Evolutionary conservation across 1,140 invertebrate species (phyloP), one percentile per base, ranked within the genome.

Genomic region (Meloidogyne chitwoodi): DNA sequence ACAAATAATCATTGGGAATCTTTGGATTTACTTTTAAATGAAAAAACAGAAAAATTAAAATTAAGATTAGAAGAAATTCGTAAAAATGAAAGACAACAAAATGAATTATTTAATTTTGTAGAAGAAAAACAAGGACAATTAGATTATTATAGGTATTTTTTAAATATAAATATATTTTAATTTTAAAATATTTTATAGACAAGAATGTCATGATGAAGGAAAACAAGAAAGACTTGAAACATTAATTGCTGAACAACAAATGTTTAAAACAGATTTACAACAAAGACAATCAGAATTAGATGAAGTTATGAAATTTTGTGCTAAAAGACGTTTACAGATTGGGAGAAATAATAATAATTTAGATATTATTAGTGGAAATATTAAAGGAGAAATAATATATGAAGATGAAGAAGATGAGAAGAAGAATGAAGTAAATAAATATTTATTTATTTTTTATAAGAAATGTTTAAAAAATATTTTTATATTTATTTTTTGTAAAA

Each of bases 161-260:
- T 44, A 44, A 16, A 1, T 44, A 16, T 1, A 16, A 14, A 44
- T 44, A 16, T 44, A 44, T 16, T 44, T 44, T 44, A 44, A 44
- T 44, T 44, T 16, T 8, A 12, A 12, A 34, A 34, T 16, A 41
- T 12, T 19, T 27, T 77, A 79, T 16, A 74, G 75, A 44, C 63
- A 72, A 29, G 75, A 64, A 12, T 89, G 88, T 68, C 87, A 88
- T 71, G 88, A 89, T 22, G 89, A 89, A 77, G 84, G 89, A 67
- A 83, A 87, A 64, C 88, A 87, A 68, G 83, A 85, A 2, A 82
- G 87, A 63, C 83, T 88, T 56, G 14, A 68, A 66, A 78, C 81
- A 67, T 79, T 81, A 62, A 74, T 83, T 27, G 85, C 48, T 2
- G 94, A 96, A 83, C 94, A 96, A 88, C 92, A 94, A 80, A 80